These are phyloP conservation scores for Drosophila kambysellisi DNA, from an alignment of 2,888 invertebrate genomes.

Conservation along the genomic window DNA sequence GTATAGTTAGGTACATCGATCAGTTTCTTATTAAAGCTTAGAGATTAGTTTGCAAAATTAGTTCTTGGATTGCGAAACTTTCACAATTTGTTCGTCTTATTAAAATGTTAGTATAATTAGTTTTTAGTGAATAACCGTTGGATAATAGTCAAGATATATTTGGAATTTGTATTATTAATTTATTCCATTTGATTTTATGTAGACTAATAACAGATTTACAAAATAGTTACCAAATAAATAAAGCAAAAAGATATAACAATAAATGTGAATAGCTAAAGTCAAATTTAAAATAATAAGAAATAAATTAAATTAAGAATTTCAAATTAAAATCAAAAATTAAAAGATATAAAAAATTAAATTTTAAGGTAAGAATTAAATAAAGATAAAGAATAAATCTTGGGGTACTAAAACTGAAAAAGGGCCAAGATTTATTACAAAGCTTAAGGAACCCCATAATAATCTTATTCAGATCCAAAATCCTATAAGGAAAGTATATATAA, in stretches of 20 bases:
- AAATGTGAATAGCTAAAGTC: too few species aligned
- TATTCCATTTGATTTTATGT: too few species aligned
- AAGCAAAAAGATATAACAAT: too few species aligned
- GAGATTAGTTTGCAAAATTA: neutral
- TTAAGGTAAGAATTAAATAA: neutral
- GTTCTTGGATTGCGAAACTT: neutral
- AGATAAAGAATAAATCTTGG: neutral
- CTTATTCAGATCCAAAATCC: neutral
- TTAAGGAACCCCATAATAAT: neutral
- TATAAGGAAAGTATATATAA: too few species aligned
- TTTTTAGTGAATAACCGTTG: neutral
- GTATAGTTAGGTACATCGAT: neutral
- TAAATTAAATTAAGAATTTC: neutral
- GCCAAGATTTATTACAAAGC: neutral
- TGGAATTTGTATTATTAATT: too few species aligned
- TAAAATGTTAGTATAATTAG: accelerated
- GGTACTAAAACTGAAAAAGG: neutral
- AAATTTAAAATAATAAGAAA: too few species aligned
- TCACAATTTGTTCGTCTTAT: neutral
- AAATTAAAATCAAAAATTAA: neutral
- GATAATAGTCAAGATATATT: too few species aligned
- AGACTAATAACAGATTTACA: too few species aligned
- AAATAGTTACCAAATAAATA: too few species aligned
- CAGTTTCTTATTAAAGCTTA: neutral
- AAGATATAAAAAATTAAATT: neutral